These are phyloP conservation scores for Synergus itoensis DNA, from an alignment of 2,888 invertebrate genomes.

Conservation along the genomic window DNA sequence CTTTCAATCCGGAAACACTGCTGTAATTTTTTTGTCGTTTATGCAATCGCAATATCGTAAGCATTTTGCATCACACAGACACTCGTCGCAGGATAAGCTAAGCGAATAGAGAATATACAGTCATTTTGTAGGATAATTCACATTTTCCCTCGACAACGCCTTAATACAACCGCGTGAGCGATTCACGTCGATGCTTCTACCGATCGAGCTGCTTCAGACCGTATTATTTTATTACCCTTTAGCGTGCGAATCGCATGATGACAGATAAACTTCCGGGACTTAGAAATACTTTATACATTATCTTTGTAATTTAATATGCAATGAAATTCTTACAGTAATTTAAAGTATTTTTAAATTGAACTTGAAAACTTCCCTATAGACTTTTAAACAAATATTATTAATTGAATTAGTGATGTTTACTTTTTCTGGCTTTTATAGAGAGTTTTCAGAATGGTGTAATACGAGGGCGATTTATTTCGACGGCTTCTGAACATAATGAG, in stretches of 20 bases:
- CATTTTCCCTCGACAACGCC: conserved; percentile 1
- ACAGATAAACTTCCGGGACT: background rate
- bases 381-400: background rate
- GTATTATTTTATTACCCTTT: background rate
- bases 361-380: no score
- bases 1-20: conserved; percentile 4
- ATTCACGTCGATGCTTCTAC: background rate
- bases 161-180: background rate
- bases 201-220: background rate
- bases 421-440: background rate
- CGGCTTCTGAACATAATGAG: conserved; percentile 16
- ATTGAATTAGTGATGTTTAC: background rate
- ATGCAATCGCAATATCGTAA: background rate
- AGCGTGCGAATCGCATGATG: background rate
- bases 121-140: conserved; percentile 17
- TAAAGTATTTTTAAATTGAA: no score
- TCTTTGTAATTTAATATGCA: background rate
- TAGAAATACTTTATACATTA: background rate
- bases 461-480: conserved; percentile 10
- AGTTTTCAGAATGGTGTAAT: conserved; percentile 14
- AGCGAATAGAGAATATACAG: conserved; percentile 1
- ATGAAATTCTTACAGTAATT: no score
- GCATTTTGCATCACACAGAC: background rate
- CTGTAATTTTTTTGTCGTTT: background rate
- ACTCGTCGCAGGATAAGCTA: background rate